Conservation (phyloP, 2,888 invertebrate species). For the Helicoverpa assulta region DNA sequence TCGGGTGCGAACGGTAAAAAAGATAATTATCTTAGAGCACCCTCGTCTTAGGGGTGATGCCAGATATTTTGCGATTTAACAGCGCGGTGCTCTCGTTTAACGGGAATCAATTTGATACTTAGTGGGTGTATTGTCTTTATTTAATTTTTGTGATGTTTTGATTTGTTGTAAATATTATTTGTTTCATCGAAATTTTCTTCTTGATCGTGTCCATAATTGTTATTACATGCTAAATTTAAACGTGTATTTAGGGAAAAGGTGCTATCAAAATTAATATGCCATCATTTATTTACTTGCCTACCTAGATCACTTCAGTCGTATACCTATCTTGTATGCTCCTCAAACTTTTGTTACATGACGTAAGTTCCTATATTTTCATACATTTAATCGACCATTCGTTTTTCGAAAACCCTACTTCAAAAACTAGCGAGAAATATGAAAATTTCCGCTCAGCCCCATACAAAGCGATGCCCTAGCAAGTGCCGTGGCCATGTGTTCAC, state of each 20-base stretch:
- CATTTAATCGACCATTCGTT: neutral
- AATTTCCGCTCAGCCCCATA: constrained; percentile 72
- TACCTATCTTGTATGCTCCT: too few species aligned
- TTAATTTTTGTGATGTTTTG: neutral
- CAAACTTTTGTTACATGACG: too few species aligned
- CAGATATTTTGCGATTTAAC: constrained; percentile 31
- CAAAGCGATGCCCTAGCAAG: constrained; percentile 77
- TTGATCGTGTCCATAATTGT: neutral
- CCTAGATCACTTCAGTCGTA: too few species aligned
- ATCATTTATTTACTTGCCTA: too few species aligned
- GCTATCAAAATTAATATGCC: too few species aligned
- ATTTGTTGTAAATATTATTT: neutral
- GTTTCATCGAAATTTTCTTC: neutral
- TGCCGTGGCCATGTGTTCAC: constrained; percentile 84
- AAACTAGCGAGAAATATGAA: constrained; percentile 22
- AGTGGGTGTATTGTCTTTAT: neutral
- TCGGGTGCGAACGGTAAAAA: constrained; percentile 87
- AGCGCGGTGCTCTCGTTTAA: neutral
- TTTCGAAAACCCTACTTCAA: neutral
- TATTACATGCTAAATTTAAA: too few species aligned
- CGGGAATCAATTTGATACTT: constrained; percentile 13
- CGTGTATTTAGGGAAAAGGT: too few species aligned
- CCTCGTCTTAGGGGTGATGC: constrained; percentile 86
- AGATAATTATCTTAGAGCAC: constrained; percentile 90
- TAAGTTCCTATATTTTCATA: neutral